Percentiles rank a stretch among this genome's conserved stretches.
These are phyloP conservation scores for Lysandra bellargus DNA, from an alignment of 2,888 invertebrate genomes.

Conservation along the genomic window DNA sequence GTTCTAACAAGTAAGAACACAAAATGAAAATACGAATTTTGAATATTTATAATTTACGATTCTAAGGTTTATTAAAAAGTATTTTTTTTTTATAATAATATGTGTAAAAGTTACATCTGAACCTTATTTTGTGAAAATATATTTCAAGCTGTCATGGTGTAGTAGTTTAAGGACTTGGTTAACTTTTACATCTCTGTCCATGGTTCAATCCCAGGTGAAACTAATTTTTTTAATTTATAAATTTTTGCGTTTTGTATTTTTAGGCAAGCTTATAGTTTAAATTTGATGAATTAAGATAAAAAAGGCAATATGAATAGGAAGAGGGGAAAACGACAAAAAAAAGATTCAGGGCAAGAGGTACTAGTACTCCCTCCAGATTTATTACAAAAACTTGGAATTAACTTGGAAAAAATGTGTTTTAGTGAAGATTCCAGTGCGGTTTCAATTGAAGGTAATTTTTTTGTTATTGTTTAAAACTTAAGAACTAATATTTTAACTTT, in stretches of 20 bases:
- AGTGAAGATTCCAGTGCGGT: conserved; percentile 36
- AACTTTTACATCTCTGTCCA: conserved; percentile 32
- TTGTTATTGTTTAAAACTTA: neutral
- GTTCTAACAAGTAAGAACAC: neutral
- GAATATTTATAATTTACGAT: neutral
- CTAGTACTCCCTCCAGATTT: conserved; percentile 70
- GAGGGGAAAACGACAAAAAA: conserved; percentile 38
- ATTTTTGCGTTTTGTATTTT: conserved; percentile 40
- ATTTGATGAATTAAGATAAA: conserved; percentile 30
- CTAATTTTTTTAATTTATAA: conserved; percentile 29
- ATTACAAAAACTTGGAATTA: conserved; percentile 69
- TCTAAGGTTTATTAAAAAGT: neutral
- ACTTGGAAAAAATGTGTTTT: conserved; percentile 51
- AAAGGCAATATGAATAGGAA: conserved; percentile 41
- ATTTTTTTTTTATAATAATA: conserved; percentile 34
- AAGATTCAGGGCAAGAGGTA: conserved; percentile 50
- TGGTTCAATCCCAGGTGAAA: conserved; percentile 39
- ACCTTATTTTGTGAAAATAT: conserved; percentile 15
- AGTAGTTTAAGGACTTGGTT: neutral
- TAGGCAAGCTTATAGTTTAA: neutral
- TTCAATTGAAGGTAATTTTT: conserved; percentile 29
- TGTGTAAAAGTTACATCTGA: conserved; percentile 32
- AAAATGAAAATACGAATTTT: neutral
- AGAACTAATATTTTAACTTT: neutral
- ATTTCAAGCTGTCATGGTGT: conserved; percentile 19